These are phyloP conservation scores for Trichonephila clavata DNA, from an alignment of 1,140 invertebrate species.

Conservation along the genomic window DNA sequence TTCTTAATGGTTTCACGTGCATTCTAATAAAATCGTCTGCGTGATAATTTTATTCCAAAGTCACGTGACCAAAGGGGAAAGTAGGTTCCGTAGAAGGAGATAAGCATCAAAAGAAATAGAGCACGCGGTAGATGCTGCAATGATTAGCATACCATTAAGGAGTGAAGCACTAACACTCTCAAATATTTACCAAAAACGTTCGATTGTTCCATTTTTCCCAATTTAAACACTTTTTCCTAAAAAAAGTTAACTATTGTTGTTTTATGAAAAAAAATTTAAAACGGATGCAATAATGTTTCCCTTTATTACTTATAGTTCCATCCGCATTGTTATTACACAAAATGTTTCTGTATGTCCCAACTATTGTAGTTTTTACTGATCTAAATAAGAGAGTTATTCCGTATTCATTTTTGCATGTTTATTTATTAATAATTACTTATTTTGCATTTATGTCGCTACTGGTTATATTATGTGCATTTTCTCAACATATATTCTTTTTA, in stretches of 20 bases:
- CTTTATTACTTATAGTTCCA: too few species aligned
- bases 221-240: not conserved
- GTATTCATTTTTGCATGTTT: too few species aligned
- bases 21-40: not conserved
- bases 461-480: too few species aligned
- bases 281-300: too few species aligned
- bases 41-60: constrained; percentile 9
- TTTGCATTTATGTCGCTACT: too few species aligned
- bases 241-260: not conserved
- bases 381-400: too few species aligned
- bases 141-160: not conserved
- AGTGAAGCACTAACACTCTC: not conserved
- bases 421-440: too few species aligned
- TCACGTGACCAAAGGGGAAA: not conserved
- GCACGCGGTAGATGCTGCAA: not conserved
- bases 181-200: not conserved
- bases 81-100: not conserved
- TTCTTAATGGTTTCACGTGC: not conserved
- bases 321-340: too few species aligned
- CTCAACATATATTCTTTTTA: too few species aligned
- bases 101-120: not conserved
- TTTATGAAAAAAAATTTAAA: not conserved
- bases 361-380: too few species aligned
- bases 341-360: too few species aligned
- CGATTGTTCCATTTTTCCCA: not conserved